Conservation (phyloP, 2,797 vertebrate species). For the Aplochiton taeniatus region DNA sequence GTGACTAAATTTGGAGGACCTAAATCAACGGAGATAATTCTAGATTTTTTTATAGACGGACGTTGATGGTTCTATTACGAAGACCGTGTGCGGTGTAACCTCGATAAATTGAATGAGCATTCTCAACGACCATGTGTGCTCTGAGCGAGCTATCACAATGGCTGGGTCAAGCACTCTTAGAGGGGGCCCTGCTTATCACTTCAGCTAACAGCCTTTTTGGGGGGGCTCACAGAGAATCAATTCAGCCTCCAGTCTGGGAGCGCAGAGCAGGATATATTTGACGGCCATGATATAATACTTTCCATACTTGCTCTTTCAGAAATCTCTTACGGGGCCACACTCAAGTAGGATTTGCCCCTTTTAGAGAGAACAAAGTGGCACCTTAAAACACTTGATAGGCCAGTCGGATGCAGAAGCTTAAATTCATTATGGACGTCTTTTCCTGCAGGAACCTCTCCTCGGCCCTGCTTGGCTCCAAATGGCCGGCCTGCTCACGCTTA, state of each 20-base stretch:
- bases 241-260: constrained; percentile 44
- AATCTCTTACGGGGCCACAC: constrained; percentile 35
- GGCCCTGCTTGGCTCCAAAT: constrained; percentile 47
- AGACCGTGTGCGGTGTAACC: too few relatives aligned
- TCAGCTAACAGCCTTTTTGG: constrained; percentile 27
- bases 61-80: background rate
- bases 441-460: constrained; percentile 52
- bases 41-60: background rate
- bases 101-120: too few relatives aligned
- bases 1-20: background rate
- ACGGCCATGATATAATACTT: constrained; percentile 59
- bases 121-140: too few relatives aligned
- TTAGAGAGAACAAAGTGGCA: constrained; percentile 51
- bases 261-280: constrained; percentile 32
- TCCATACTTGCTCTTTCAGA: constrained; percentile 56
- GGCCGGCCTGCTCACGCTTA: constrained; percentile 56
- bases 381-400: constrained; percentile 49
- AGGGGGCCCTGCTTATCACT: constrained; percentile 25
- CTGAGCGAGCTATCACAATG: background rate
- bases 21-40: background rate
- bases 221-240: constrained; percentile 45
- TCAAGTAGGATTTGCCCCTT: constrained; percentile 47
- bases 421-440: constrained; percentile 59
- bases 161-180: background rate
- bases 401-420: constrained; percentile 47